Evolutionary conservation across 1,140 invertebrate genomes (phyloP), one percentile per base, ranked within the genome.

Genomic region (Brachionus plicatilis): DNA sequence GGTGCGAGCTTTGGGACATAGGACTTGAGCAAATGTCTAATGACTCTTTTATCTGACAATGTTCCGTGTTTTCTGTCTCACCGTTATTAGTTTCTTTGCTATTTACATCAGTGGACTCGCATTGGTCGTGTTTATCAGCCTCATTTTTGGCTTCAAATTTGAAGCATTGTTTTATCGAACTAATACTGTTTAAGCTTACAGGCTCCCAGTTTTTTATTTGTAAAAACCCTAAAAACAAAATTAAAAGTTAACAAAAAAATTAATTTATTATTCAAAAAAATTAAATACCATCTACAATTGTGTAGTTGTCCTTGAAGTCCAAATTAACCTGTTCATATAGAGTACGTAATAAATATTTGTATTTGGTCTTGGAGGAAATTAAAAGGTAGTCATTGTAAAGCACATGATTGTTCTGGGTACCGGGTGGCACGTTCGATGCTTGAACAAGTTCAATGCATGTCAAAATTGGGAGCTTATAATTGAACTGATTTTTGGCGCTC

Each of bases 181-280:
- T 82, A 47, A 82, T 65, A 60, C 37, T 68, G 53, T 43, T 82
- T 47, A 83, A 27, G 12, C n/a, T 45, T 3, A 83, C 12, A 11
- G 82, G 82, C 11, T 72, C 33, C 82, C 82, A 83, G 20, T 83
- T 83, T 83, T 72, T 68, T n/a, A 83, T 53, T 41, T 68, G 37
- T 27, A 83, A 27, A 68, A 70, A 68, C 5, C 79, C 79, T 83
- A 37, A 6, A 82, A 3, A 60, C 27, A 82, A 24, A 50, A 37
- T 24, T 12, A 14, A 60, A n/a, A 50, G 41, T n/a, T 60, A 79
- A 79, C 7, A 56, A 6, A 37, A 37, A 7, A 37, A 37, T 37
- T 11, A 14, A 9, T 24, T 43, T 12, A 4, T 68, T 68, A 27
- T 65, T 24, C 3, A 65, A 20, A 20, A 68, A 68, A 29, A 68